These are phyloP conservation scores for Leucopsar rothschildi DNA, from an alignment of 2,113 vertebrate species.

Conservation along the genomic window DNA sequence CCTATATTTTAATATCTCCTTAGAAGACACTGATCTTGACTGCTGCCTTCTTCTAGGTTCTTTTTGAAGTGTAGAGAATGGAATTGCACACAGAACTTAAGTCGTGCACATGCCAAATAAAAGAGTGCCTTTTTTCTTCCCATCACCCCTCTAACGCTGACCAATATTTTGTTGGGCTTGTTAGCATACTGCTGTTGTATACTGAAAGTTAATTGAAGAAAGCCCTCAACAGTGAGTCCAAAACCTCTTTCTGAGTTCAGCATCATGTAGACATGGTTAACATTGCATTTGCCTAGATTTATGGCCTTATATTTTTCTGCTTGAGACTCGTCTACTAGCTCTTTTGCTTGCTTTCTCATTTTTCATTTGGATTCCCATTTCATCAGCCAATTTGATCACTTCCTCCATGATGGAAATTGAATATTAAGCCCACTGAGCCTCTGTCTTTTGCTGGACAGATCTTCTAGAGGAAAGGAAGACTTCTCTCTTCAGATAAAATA, in stretches of 20 bases:
- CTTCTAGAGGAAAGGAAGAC: not conserved
- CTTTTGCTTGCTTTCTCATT: not conserved
- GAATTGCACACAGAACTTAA: not conserved
- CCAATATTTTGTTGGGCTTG: not conserved
- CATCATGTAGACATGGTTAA: not conserved
- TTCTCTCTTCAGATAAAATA: not conserved
- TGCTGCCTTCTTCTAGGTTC: not conserved
- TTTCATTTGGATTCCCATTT: not conserved
- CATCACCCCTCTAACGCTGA: not conserved
- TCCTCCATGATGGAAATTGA: not conserved
- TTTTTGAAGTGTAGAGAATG: not conserved
- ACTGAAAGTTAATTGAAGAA: not conserved
- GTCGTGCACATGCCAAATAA: not conserved
- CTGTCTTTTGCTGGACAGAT: not conserved
- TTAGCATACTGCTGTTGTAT: not conserved
- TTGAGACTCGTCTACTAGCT: not conserved
- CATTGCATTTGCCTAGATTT: not conserved
- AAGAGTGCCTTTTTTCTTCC: not conserved
- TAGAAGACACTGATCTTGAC: not conserved
- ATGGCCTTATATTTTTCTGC: not conserved
- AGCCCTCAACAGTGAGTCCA: not conserved
- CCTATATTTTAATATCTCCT: not conserved
- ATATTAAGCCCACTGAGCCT: not conserved
- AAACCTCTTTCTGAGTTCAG: not conserved
- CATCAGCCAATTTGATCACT: not conserved